phyloP scores from a whole-genome alignment of 2,797 vertebrate genomes.

The Lutjanus argentimaculatus region DNA sequence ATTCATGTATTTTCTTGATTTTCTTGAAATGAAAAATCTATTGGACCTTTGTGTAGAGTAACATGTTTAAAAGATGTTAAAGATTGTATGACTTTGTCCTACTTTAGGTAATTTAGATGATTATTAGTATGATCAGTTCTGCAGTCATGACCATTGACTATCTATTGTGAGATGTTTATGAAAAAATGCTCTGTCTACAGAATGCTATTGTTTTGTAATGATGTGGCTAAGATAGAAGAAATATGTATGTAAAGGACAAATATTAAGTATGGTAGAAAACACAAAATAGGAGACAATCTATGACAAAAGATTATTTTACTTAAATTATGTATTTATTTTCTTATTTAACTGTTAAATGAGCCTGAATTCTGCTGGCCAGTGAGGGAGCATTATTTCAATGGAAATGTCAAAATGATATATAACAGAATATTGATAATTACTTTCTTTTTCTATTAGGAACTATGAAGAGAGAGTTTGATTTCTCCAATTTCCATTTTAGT shows the following conservation, averaged over 20 bases:
- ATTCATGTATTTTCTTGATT: slow-evolving; percentile 62
- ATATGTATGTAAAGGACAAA: slow-evolving; percentile 67
- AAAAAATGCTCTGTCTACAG: slow-evolving; percentile 62
- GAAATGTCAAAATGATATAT: slow-evolving; percentile 58
- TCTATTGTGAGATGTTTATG: slow-evolving; percentile 70
- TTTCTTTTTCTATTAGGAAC: slow-evolving; percentile 49
- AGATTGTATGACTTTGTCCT: slow-evolving; percentile 62
- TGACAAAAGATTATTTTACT: slow-evolving; percentile 82
- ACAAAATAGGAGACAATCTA: slow-evolving; percentile 84
- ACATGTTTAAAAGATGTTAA: slow-evolving; percentile 52
- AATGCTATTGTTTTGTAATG: slow-evolving; percentile 78
- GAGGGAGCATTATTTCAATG: slow-evolving; percentile 75
- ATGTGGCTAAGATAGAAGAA: slow-evolving; percentile 70
- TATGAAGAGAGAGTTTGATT: slow-evolving; percentile 42
- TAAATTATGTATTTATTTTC: slow-evolving; percentile 86
- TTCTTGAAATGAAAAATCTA: slow-evolving; percentile 53
- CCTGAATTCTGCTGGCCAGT: slow-evolving; percentile 87
- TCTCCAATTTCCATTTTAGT: slow-evolving; percentile 45
- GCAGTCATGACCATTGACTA: slow-evolving; percentile 63
- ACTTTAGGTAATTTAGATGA: slow-evolving; percentile 62
- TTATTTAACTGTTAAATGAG: slow-evolving; percentile 80
- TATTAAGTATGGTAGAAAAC: slow-evolving; percentile 63
- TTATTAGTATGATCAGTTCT: slow-evolving; percentile 54
- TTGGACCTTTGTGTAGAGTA: slow-evolving; percentile 61
- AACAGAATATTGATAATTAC: slow-evolving; percentile 44